A percentile compares a stretch with the other conserved stretches of the same genome.
Conservation (phyloP, 2,888 invertebrate genomes). For the Steromphala cineraria region DNA sequence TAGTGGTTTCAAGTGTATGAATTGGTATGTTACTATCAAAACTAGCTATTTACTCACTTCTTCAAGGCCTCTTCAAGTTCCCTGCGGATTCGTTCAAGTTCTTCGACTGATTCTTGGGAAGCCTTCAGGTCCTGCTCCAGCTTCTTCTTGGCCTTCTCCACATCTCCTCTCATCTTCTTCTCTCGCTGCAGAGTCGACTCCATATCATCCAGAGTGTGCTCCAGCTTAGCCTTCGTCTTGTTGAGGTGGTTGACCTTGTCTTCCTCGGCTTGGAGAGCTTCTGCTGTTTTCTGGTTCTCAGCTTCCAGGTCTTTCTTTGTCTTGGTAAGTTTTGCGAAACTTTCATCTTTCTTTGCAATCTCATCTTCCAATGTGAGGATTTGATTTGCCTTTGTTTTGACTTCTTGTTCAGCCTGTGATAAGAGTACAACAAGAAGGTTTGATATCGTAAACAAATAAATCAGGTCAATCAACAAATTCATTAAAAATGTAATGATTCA, state of each 20-base stretch:
- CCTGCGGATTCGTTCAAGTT: conserved; percentile 74
- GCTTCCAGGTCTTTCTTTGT: conserved; percentile 99
- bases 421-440: too few species aligned
- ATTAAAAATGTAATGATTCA: too few species aligned
- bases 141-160: conserved; percentile 98
- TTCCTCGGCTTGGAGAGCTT: conserved; percentile 86
- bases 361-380: conserved; percentile 89
- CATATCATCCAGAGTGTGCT: conserved; percentile 97
- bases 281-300: conserved; percentile 74
- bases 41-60: conserved; percentile 47
- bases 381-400: conserved; percentile 98
- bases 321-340: conserved; percentile 99
- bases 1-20: too few species aligned
- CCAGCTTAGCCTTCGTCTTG: conserved; percentile 99
- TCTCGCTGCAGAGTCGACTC: conserved; percentile 99
- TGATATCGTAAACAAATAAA: too few species aligned
- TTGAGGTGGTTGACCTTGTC: conserved; percentile 99
- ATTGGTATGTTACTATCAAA: too few species aligned
- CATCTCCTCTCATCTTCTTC: conserved; percentile 97
- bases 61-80: conserved; percentile 64
- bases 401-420: conserved; percentile 87
- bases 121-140: conserved; percentile 98
- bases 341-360: conserved; percentile 98
- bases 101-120: conserved; percentile 75
- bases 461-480: too few species aligned